Conservation (phyloP, 1,140 invertebrate genomes). For the Hyles euphorbiae region DNA sequence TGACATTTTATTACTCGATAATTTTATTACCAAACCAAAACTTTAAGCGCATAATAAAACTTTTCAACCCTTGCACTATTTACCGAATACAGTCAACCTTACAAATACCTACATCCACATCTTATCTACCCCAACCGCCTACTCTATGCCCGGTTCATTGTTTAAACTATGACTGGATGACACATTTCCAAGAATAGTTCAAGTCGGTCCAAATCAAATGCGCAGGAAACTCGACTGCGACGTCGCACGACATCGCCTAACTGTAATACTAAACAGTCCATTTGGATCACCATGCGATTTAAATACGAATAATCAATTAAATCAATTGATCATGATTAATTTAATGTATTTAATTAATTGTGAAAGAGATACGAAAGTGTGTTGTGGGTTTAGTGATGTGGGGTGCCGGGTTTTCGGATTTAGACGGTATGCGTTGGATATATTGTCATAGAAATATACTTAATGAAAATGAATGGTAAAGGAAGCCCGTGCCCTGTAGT, state of each 20-base stretch:
- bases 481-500: no score
- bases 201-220: conserved; percentile 66
- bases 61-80: no score
- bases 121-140: conserved; percentile 10
- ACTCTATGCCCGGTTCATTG: conserved; percentile 52
- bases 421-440: no score
- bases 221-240: conserved; percentile 46
- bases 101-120: conserved; percentile 9
- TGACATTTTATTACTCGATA: no score
- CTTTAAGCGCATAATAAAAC: no score
- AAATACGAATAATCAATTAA: conserved; percentile 20
- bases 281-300: conserved; percentile 34
- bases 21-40: no score
- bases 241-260: conserved; percentile 32
- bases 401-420: no score
- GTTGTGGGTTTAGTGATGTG: no score
- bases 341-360: conserved; percentile 4
- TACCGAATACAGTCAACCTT: no score
- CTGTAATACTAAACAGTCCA: conserved; percentile 51
- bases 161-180: conserved; percentile 59
- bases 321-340: conserved; percentile 7
- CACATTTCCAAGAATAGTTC: conserved; percentile 62
- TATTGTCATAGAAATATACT: no score
- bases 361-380: neutral
- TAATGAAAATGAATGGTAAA: no score